These are phyloP conservation scores for Palloptera scutellata DNA, from an alignment of 2,888 invertebrate species.

Conservation along the genomic window DNA sequence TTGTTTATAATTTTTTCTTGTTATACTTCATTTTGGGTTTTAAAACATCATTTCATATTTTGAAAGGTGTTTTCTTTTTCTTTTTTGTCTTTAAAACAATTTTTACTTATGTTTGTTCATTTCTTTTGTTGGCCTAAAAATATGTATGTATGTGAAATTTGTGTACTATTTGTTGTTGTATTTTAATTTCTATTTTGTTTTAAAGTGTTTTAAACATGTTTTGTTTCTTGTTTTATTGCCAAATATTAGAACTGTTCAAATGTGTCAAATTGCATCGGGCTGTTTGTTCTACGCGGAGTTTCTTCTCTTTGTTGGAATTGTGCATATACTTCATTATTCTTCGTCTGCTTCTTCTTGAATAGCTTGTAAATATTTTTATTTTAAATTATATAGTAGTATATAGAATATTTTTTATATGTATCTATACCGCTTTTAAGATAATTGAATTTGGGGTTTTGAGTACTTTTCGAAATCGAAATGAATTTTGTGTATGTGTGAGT, in stretches of 20 bases:
- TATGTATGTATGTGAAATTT: constrained; percentile 25
- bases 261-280: too few relatives aligned
- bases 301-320: too few relatives aligned
- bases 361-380: background rate
- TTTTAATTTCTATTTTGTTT: too few relatives aligned
- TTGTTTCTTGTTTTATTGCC: too few relatives aligned
- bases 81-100: constrained; percentile 17
- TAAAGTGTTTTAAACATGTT: too few relatives aligned
- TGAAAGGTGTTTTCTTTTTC: constrained; percentile 15
- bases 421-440: constrained; percentile 34
- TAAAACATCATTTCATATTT: constrained; percentile 8
- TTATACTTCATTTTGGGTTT: constrained; percentile 19
- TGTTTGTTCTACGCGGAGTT: too few relatives aligned
- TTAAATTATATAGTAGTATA: constrained; percentile 11
- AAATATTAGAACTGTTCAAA: too few relatives aligned
- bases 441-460: constrained; percentile 26
- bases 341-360: background rate
- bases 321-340: too few relatives aligned
- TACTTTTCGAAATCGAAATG: too few relatives aligned
- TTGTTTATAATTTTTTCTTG: constrained; percentile 44
- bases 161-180: too few relatives aligned
- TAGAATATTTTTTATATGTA: constrained; percentile 28
- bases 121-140: constrained; percentile 20
- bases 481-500: constrained; percentile 24
- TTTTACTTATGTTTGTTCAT: background rate